Conservation (phyloP, 2,797 vertebrate species). For the Dipus sagitta region DNA sequence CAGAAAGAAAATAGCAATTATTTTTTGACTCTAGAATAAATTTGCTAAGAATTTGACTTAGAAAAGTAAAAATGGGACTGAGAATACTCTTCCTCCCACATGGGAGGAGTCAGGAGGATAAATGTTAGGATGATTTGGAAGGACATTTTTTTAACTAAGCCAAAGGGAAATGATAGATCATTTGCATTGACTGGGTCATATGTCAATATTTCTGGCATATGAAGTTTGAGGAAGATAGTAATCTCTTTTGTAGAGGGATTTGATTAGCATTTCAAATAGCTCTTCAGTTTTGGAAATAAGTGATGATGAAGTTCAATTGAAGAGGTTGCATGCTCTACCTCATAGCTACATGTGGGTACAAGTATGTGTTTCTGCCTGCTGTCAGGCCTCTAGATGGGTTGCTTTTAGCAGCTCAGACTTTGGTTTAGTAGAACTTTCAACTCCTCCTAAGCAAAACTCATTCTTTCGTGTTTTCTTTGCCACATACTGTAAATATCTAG, state of each 20-base stretch:
- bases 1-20: conserved; percentile 76
- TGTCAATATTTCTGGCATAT: conserved; percentile 68
- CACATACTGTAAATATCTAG: neutral
- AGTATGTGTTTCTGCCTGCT: neutral
- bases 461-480: neutral
- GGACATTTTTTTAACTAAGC: conserved; percentile 68
- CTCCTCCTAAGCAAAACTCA: neutral
- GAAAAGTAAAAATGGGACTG: conserved; percentile 62
- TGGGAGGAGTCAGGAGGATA: conserved; percentile 39
- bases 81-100: conserved; percentile 38
- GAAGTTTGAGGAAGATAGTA: conserved; percentile 39
- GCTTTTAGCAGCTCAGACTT: neutral
- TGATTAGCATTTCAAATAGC: conserved; percentile 62
- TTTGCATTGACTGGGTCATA: conserved; percentile 51
- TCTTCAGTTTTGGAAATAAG: neutral
- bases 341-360: neutral
- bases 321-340: neutral
- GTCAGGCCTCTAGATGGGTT: neutral
- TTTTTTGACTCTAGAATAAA: conserved; percentile 74
- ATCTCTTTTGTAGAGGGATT: conserved; percentile 23
- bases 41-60: conserved; percentile 75
- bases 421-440: neutral
- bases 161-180: conserved; percentile 64
- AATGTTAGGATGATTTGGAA: conserved; percentile 57
- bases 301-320: conserved; percentile 26